Percentiles rank a stretch among this genome's conserved stretches.
Conservation (phyloP, 2,797 vertebrate species). For the Anas georgica region DNA sequence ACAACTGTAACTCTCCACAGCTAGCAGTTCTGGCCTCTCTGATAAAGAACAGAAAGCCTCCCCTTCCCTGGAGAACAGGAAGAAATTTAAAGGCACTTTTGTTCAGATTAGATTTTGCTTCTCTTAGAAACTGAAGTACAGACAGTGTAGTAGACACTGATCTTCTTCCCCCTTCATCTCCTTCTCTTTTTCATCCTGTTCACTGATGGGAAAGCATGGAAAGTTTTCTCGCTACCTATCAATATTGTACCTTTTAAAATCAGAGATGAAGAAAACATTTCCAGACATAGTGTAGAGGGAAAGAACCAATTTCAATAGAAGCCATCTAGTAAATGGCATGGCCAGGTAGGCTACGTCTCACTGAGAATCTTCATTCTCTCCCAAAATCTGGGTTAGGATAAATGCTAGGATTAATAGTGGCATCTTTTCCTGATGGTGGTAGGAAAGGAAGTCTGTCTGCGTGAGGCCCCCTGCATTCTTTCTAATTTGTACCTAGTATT, state of each 20-base stretch:
- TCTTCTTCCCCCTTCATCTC: background rate
- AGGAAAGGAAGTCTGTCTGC: background rate
- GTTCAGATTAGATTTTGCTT: background rate
- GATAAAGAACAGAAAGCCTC: background rate
- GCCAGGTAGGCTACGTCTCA: background rate
- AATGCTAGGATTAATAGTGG: background rate
- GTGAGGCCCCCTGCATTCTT: background rate
- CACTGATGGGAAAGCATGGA: background rate
- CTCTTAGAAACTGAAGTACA: background rate
- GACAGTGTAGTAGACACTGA: background rate
- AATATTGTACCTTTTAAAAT: background rate
- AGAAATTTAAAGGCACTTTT: background rate
- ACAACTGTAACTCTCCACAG: background rate
- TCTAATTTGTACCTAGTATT: background rate
- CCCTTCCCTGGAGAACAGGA: background rate
- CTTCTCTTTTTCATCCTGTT: background rate
- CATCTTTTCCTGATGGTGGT: background rate
- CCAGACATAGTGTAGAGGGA: background rate
- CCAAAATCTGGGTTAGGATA: background rate
- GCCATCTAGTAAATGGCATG: background rate
- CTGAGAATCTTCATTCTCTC: background rate
- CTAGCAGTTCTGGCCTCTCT: background rate
- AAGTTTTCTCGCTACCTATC: background rate
- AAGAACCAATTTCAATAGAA: background rate
- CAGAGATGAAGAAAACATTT: background rate